phyloP scores from a whole-genome alignment of 2,113 vertebrate genomes.

The Alouatta palliata region DNA sequence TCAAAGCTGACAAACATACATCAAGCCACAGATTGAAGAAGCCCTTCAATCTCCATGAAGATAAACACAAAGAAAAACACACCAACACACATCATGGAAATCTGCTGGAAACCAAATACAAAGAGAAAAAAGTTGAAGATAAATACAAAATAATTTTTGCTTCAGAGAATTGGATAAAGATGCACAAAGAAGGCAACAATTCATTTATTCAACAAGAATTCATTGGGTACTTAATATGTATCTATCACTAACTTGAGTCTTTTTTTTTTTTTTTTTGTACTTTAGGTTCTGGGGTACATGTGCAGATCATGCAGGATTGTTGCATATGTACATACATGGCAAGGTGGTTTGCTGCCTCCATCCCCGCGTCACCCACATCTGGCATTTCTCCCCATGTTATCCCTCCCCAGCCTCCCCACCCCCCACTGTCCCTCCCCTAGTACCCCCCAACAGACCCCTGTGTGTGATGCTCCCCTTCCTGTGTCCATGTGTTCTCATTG shows the following conservation, averaged over 20 bases:
- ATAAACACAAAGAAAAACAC: constrained; percentile 7
- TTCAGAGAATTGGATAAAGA: background rate
- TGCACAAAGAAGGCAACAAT: background rate
- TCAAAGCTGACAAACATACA: constrained; percentile 20
- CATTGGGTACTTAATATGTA: background rate
- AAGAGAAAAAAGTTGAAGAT: background rate
- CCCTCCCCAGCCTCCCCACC: too few species aligned
- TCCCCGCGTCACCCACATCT: too few species aligned
- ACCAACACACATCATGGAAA: background rate
- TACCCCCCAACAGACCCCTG: too few species aligned
- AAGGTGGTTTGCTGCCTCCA: too few species aligned
- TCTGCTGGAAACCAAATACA: background rate
- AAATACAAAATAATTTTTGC: background rate
- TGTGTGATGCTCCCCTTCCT: too few species aligned
- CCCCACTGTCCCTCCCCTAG: too few species aligned
- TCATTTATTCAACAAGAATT: background rate
- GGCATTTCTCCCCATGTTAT: too few species aligned
- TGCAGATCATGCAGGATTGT: too few species aligned
- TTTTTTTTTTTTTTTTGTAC: too few species aligned
- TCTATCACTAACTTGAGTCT: background rate
- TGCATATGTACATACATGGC: too few species aligned
- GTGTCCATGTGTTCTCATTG: too few species aligned
- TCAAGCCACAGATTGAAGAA: background rate
- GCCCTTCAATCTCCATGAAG: background rate
- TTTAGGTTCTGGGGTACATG: too few species aligned